Conservation (phyloP, 2,888 invertebrate species). For the Agrochola lychnidis region DNA sequence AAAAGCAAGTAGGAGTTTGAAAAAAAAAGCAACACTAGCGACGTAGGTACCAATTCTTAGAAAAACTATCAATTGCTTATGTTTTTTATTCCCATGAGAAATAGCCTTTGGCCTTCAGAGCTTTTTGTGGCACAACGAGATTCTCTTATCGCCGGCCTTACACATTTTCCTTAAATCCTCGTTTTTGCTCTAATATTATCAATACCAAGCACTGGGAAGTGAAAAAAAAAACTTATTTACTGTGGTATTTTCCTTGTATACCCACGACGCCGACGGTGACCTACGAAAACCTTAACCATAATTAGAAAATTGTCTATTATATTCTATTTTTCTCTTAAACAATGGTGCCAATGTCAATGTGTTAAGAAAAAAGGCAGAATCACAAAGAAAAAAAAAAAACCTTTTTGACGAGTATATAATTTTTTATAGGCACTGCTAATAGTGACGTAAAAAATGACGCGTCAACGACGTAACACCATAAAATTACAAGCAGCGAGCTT, state of each 20-base stretch:
- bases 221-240: constrained; percentile 15
- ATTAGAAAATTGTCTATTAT: too few relatives aligned
- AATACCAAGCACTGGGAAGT: constrained; percentile 4
- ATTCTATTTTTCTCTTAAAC: too few relatives aligned
- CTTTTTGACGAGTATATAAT: too few relatives aligned
- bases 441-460: neutral
- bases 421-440: too few relatives aligned
- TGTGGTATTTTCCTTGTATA: neutral
- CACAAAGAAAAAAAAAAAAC: too few relatives aligned
- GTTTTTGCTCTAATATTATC: constrained; percentile 45
- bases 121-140: constrained; percentile 51
- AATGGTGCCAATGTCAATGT: too few relatives aligned
- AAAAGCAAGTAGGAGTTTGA: neutral
- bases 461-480: neutral
- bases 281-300: neutral
- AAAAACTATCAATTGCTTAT: constrained; percentile 53
- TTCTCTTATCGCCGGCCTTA: constrained; percentile 55
- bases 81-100: constrained; percentile 61
- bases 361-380: too few relatives aligned
- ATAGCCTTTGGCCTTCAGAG: constrained; percentile 47
- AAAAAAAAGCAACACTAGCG: neutral
- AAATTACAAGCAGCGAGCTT: neutral
- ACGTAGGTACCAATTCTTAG: constrained; percentile 14
- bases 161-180: constrained; percentile 54
- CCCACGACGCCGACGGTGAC: too few relatives aligned